Evolutionary conservation across 2,888 invertebrate species (phyloP), one percentile per base, ranked within the genome.

Genomic region (Philaethria dido): DNA sequence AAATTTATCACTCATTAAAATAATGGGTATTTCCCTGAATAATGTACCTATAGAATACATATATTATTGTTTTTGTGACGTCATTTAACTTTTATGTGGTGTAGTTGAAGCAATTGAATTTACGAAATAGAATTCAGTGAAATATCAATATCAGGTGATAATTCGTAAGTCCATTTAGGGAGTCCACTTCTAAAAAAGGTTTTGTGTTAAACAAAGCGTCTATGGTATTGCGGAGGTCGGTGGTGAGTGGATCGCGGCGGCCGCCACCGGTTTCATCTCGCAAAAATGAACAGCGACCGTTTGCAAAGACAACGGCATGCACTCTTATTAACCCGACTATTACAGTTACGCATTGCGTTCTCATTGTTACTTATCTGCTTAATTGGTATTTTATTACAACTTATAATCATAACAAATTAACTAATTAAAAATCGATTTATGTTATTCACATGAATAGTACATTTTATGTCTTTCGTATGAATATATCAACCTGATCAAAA

Each of bases 121-220:
- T 64, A 61, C 48, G 14, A 36, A 69, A 42, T 44, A 29, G 45
- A 66, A 52, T 66, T 42, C 42, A 52, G 6, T 9, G 20, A 61
- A 55, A 61, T 45, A 50, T 45, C 57, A 64, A 66, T 67, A 59
- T 71, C 67, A 45, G 20, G 39, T 64, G 74, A 74, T 77, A 78
- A 82, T 85, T 87, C 65, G 75, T 76, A 80, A 74, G 76, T 81
- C 86, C 85, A 77, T 84, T 67, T 82, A 79, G 52, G 82, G 81
- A 47, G 64, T 39, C 67, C 73, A 76, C 81, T 22, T 47, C 57
- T 69, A 79, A 84, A 83, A 84, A 81, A 81, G 82, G 74, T 75
- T 74, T 78, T 71, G 73, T 66, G 66, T 71, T 75, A 83, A 80
- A 78, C 74, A 77, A 73, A 67, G 63, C 55, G 69, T 74, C 71